Evolutionary conservation across 2,888 invertebrate species (phyloP).

Genomic region (Microctonus aethiopoides): DNA sequence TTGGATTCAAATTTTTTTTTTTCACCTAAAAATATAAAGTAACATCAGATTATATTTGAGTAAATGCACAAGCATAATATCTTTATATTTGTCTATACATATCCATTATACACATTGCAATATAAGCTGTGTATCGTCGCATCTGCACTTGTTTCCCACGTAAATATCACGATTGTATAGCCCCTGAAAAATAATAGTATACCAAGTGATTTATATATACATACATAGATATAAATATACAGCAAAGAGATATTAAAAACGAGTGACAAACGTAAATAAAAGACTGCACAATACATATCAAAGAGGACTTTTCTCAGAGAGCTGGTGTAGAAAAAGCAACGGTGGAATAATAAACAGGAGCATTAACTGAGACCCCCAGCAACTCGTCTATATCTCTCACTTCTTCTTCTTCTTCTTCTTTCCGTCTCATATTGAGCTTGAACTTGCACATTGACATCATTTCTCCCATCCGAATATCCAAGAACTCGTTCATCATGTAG

Average conservation of each 20-base stretch:
- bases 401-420: too few species aligned
- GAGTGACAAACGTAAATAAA: conserved; percentile 5
- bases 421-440: background rate
- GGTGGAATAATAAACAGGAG: conserved; percentile 41
- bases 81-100: conserved; percentile 33
- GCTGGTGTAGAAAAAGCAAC: conserved; percentile 40
- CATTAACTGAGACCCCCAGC: conserved; percentile 60
- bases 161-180: conserved; percentile 57
- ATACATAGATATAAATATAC: background rate
- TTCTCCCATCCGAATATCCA: background rate
- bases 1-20: background rate
- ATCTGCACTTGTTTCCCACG: conserved; percentile 62
- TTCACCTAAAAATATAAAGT: conserved; percentile 16
- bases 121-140: conserved; percentile 24
- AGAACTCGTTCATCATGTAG: conserved; percentile 34
- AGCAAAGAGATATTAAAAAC: background rate
- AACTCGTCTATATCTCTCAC: conserved; percentile 47
- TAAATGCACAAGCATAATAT: conserved; percentile 48
- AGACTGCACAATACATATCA: conserved; percentile 31
- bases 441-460: conserved; percentile 1
- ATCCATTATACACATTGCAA: background rate
- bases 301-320: conserved; percentile 45
- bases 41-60: conserved; percentile 42
- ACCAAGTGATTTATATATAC: conserved; percentile 27
- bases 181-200: conserved; percentile 41